phyloP scores from a whole-genome alignment of 2,797 vertebrate species.

The Falco novaeseelandiae region DNA sequence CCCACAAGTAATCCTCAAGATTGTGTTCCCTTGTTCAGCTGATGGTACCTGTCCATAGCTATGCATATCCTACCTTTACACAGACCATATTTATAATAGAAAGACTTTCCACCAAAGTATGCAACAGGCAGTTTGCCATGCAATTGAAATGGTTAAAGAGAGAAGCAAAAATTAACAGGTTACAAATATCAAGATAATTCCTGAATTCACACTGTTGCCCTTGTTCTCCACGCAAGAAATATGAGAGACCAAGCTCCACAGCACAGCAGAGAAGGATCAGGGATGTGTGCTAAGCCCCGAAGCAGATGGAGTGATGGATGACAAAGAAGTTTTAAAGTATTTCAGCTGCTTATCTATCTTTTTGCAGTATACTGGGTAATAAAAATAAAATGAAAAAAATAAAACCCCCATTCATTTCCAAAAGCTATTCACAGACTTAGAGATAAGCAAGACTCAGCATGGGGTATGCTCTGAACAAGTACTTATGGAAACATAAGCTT shows the following conservation, averaged over 20 bases:
- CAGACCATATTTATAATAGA: not conserved
- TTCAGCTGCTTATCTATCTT: not conserved
- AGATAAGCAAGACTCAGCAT: not conserved
- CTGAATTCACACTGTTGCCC: not conserved
- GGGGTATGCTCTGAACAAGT: not conserved
- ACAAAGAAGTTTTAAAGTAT: not conserved
- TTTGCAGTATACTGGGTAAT: not conserved
- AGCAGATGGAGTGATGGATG: not conserved
- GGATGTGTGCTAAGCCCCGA: not conserved
- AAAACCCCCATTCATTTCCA: not conserved
- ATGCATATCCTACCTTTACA: rapidly evolving
- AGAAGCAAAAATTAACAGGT: not conserved
- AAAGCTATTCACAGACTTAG: not conserved
- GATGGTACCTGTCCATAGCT: not conserved
- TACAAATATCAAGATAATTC: not conserved
- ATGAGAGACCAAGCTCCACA: not conserved
- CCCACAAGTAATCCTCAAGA: not conserved
- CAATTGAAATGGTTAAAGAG: not conserved
- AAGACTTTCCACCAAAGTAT: not conserved
- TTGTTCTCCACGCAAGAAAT: not conserved
- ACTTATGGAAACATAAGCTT: not conserved
- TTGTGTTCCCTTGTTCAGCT: not conserved
- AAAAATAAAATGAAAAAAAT: not conserved
- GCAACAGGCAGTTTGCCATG: not conserved
- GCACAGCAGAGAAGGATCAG: not conserved